Evolutionary conservation across 1,140 invertebrate genomes (phyloP).

Genomic region (Planococcus citri): DNA sequence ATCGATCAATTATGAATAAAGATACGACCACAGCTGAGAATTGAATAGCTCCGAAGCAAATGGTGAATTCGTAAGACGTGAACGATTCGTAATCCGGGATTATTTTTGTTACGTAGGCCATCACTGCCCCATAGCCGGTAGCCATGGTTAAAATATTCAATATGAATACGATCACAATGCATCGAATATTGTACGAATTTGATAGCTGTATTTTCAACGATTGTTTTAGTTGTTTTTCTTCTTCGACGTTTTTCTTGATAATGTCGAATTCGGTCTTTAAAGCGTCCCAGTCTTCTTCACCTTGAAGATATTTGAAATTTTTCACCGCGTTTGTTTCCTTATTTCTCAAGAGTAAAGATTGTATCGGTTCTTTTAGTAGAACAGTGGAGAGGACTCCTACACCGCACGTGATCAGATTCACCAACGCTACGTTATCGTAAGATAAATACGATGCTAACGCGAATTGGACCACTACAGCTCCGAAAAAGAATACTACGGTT

Average conservation of each 20-base stretch:
- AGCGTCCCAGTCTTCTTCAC: slow-evolving; percentile 22
- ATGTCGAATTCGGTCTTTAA: slow-evolving; percentile 26
- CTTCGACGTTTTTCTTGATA: slow-evolving; percentile 28
- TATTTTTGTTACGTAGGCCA: slow-evolving; percentile 27
- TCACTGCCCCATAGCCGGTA: slow-evolving; percentile 27
- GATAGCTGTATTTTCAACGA: slow-evolving; percentile 35
- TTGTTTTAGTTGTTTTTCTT: slow-evolving; percentile 32
- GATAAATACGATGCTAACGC: slow-evolving; percentile 54
- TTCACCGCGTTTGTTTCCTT: slow-evolving; percentile 45
- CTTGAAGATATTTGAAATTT: slow-evolving; percentile 52
- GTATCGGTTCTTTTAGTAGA: slow-evolving; percentile 72
- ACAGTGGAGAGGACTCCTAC: slow-evolving; percentile 50
- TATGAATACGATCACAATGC: slow-evolving; percentile 39
- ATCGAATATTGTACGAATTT: slow-evolving; percentile 35
- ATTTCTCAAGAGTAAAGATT: slow-evolving; percentile 47
- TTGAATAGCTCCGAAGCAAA: slow-evolving; percentile 26
- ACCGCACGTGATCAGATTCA: slow-evolving; percentile 44
- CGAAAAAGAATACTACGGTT: slow-evolving; percentile 59
- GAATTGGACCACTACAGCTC: slow-evolving; percentile 66
- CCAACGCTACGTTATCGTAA: slow-evolving; percentile 52
- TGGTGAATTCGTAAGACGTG: slow-evolving; percentile 25
- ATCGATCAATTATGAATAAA: slow-evolving; percentile 36
- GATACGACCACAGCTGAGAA: slow-evolving; percentile 37
- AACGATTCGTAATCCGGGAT: slow-evolving; percentile 31
- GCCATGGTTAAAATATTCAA: slow-evolving; percentile 23